phyloP scores from a whole-genome alignment of 2,888 invertebrate genomes.

The Pterobdella sp. region DNA sequence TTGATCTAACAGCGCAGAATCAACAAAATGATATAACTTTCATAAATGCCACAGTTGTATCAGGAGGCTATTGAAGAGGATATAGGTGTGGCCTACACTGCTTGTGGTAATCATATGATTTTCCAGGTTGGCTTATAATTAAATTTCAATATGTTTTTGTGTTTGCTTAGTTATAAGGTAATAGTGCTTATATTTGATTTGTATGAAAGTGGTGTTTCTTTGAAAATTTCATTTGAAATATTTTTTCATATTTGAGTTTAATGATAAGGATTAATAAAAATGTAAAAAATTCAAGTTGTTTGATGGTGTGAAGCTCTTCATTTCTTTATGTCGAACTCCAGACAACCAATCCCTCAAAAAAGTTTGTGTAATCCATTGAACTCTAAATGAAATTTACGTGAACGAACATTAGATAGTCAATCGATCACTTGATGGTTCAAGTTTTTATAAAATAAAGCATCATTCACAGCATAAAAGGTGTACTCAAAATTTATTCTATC shows the following conservation, averaged over 20 bases:
- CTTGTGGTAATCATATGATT: constrained; percentile 92
- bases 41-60: constrained; percentile 57
- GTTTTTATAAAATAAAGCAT: no score
- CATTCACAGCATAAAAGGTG: no score
- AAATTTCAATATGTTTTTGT: background rate
- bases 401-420: no score
- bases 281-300: constrained; percentile 59
- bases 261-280: no score
- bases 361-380: constrained; percentile 23
- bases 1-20: background rate
- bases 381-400: no score
- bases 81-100: constrained; percentile 88
- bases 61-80: constrained; percentile 88
- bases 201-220: no score
- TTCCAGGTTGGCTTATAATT: constrained; percentile 53
- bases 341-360: constrained; percentile 54
- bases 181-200: no score
- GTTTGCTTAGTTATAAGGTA: background rate
- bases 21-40: background rate
- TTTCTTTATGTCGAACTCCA: constrained; percentile 78
- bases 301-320: constrained; percentile 83
- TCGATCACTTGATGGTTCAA: no score
- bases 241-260: no score
- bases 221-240: background rate
- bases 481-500: no score